phyloP scores from a whole-genome alignment of 2,797 vertebrate genomes.

The Acanthiza pusilla region DNA sequence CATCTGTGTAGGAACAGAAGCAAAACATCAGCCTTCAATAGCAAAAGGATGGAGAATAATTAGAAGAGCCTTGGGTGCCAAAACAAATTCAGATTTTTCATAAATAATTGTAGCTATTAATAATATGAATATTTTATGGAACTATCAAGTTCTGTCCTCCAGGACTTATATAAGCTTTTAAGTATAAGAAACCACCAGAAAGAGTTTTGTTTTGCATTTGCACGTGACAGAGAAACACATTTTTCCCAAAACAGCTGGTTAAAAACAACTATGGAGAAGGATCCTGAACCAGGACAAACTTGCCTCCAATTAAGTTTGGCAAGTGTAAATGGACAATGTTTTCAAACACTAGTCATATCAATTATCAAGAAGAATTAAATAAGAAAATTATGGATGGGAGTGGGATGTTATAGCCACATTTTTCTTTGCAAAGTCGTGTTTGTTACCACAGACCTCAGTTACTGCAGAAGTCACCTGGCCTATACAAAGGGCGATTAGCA shows the following conservation, averaged over 20 bases:
- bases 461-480: not conserved
- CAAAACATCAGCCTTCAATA: not conserved
- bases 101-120: not conserved
- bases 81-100: not conserved
- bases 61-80: not conserved
- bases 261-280: not conserved
- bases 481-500: not conserved
- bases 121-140: not conserved
- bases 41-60: not conserved
- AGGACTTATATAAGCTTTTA: not conserved
- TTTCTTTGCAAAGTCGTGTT: not conserved
- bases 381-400: not conserved
- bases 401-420: not conserved
- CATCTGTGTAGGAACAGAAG: not conserved
- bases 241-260: not conserved
- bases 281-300: not conserved
- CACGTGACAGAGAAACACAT: not conserved
- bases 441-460: not conserved
- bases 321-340: not conserved
- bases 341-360: not conserved
- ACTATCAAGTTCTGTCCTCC: not conserved
- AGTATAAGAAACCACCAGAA: not conserved
- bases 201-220: not conserved
- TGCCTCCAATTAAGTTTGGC: not conserved
- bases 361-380: not conserved